Evolutionary conservation across 2,888 invertebrate genomes (phyloP), one percentile per base, ranked within the genome.

Genomic region (Platycheirus rosarum): DNA sequence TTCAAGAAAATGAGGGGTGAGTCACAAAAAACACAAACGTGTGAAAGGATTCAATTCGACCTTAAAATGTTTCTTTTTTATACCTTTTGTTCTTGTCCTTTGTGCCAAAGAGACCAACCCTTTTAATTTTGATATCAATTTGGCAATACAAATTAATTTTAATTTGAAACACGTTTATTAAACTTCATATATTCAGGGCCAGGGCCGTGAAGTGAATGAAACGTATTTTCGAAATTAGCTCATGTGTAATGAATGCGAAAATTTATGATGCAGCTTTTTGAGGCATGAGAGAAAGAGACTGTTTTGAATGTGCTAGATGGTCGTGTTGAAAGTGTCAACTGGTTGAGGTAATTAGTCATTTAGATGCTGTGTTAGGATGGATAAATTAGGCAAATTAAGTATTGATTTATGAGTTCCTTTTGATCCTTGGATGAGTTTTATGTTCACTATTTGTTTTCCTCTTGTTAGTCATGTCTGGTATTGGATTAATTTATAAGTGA

Each of bases 201-300:
- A 32, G 29, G 46, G 46, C 0, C 18, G n/a, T n/a, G 16, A 20
- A 18, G 18, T 26, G 60, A 62, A 60, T 63, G 44, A 40, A 55
- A 20, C 3, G n/a, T n/a, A 26, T 13, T 60, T 63, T 84, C 66
- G 11, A 66, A 78, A 71, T 49, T 63, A 84, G 32, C 60, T 84
- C 79, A 78, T 71, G 79, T 84, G 84, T 79, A 68, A 84, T 84
- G 79, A 84, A 84, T 84, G 46, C 55, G 75, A 79, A 84, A 79
- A 84, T 84, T 84, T 84, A 84, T 71, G 74, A 71, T 44, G 60
- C 13, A 51, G 40, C 23, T 62, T 53, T 32, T 49, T 6, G 29
- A 29, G n/a, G 29, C 16, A n/a, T n/a, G n/a, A n/a, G 8, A 32
- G 9, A 32, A 7, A 20, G 55, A 57, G 53, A 62, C 51, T 68